Evolutionary conservation across 2,888 invertebrate species (phyloP).

Genomic region (Lepidonotus clava): DNA sequence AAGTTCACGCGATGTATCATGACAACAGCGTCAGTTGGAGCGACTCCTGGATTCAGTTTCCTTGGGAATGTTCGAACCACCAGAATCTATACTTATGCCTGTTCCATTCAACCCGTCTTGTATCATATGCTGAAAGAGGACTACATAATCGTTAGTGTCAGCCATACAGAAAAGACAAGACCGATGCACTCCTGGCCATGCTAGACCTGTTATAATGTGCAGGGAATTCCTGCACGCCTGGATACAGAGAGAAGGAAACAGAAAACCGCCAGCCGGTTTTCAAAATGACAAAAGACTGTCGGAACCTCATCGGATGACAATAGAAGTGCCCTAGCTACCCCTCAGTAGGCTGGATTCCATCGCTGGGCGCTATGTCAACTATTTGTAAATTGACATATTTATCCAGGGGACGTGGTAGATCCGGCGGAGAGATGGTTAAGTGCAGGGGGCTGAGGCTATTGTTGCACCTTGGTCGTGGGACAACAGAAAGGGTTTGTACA

Average conservation of each 20-base stretch:
- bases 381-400: slow-evolving; percentile 49
- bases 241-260: neutral
- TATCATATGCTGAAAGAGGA: neutral
- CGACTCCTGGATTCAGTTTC: too few species aligned
- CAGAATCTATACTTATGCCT: too few species aligned
- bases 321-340: neutral
- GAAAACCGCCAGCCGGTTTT: neutral
- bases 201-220: neutral
- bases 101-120: too few species aligned
- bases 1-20: too few species aligned
- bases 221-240: neutral
- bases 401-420: slow-evolving; percentile 16
- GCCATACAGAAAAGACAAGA: neutral
- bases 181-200: neutral
- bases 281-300: neutral
- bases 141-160: neutral
- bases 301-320: slow-evolving; percentile 14
- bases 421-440: neutral
- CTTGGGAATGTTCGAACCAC: too few species aligned
- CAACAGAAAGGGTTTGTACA: too few species aligned
- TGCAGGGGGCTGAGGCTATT: neutral
- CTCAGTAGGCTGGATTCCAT: neutral
- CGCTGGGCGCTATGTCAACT: slow-evolving; percentile 34
- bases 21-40: too few species aligned
- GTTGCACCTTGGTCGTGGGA: too few species aligned